Evolutionary conservation across 2,888 invertebrate genomes (phyloP), one percentile per base, ranked within the genome.

Genomic region (Alitta virens): DNA sequence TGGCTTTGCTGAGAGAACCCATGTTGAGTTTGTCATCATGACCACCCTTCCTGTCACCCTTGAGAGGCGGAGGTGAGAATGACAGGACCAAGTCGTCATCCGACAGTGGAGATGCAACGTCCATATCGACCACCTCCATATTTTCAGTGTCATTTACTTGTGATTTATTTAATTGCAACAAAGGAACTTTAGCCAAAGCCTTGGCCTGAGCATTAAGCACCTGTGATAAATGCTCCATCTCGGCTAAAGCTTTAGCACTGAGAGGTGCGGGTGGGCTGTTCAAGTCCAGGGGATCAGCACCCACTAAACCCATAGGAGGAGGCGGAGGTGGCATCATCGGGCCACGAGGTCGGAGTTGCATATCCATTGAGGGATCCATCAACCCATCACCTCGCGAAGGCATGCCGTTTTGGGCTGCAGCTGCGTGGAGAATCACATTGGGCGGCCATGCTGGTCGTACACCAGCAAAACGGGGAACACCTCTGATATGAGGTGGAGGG

Each of bases 91-190:
- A 71, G 27, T 74, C 75, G 42, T 76, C 75, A 27, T 75, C 75
- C 1, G 62, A 62, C 16, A 74, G 67, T 2, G 79, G 78, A 18
- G 77, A 77, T 2, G 89, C 92, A 78, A 89, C 87, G 71, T 90
- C 90, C 82, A 88, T 86, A 69, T 86, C 86, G 54, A 86, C 72
- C 12, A 83, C 85, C 70, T 88, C 89, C 43, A 84, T 83, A 18
- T 75, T 72, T 49, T 76, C 76, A n/a, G 56, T 55, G 2, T 33
- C 18, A 21, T 23, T 18, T 2, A n/a, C 26, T 14, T 46, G 26
- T 14, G 50, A 18, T 16, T 40, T 26, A 9, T 33, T 49, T 18
- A 23, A 14, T 14, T 72, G 77, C 14, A 76, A 75, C 23, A 72
- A 56, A 2, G 77, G 77, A 21, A 74, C 72, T 66, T 76, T 76